phyloP scores from a whole-genome alignment of 2,797 vertebrate species.

The Poeciliopsis turneri region DNA sequence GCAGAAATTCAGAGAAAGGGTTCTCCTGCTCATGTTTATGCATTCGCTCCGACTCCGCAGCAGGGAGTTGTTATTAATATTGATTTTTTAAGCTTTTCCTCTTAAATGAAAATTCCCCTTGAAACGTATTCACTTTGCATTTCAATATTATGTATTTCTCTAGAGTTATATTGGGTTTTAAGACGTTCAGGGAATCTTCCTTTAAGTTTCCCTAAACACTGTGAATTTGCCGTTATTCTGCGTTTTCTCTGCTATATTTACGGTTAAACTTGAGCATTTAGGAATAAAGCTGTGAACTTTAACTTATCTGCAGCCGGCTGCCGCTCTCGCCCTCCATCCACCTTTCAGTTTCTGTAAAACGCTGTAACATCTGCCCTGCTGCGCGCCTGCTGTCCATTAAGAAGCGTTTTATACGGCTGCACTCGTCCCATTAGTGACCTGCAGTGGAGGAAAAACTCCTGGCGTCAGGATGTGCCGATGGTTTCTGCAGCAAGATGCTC shows the following conservation, averaged over 20 bases:
- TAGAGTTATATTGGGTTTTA: not conserved
- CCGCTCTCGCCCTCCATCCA: not conserved
- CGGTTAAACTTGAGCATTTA: not conserved
- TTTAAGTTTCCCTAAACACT: no score
- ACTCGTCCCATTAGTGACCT: slow-evolving; percentile 11
- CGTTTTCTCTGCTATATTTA: not conserved
- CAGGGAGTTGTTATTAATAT: not conserved
- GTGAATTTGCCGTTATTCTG: not conserved
- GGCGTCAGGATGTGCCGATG: not conserved
- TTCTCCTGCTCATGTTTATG: not conserved
- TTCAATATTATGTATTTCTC: not conserved
- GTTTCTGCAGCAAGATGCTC: not conserved
- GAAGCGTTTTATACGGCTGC: not conserved
- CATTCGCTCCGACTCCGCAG: not conserved
- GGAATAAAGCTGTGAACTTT: not conserved
- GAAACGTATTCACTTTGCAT: not conserved
- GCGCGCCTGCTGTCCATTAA: not conserved
- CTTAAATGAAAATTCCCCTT: not conserved
- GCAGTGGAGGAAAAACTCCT: not conserved
- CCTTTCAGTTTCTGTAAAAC: not conserved
- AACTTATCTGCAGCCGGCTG: not conserved
- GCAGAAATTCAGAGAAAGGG: not conserved
- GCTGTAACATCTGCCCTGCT: not conserved
- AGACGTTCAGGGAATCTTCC: not conserved
- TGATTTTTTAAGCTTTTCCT: not conserved